Evolutionary conservation across 2,888 invertebrate species (phyloP), one percentile per base, ranked within the genome.

Genomic region (Trachelus stipa): DNA sequence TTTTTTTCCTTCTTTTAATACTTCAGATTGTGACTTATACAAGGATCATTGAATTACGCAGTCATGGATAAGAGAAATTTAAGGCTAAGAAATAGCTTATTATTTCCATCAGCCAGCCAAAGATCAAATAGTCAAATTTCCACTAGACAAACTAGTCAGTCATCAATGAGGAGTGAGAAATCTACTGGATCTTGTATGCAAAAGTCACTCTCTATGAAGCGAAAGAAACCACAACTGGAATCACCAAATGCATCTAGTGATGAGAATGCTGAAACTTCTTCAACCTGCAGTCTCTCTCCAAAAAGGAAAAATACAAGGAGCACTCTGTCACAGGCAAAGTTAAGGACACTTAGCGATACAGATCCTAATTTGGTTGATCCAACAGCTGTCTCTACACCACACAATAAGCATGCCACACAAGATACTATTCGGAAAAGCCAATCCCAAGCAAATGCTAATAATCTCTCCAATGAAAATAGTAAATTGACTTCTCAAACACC

Each of bases 21-120:
- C 23, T 56, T 56, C 23, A 56, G 56, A 56, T 56, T 56, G 23
- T 15, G 23, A 56, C 9, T 56, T 56, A 56, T 56, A 56, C 56
- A 56, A 56, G 56, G 9, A 56, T 56, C 23, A 56, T 56, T 56
- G 23, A 56, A 23, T 15, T 56, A 56, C 56, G 1, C 9, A 56
- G 23, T 56, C 56, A 86, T 86, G 86, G 86, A 86, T 73, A 80
- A 77, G 75, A 82, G 86, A 78, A 86, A 77, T 68, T 77, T 86
- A 12, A 86, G 81, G 77, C 76, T 76, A 9, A 77, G 76, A 37
- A 69, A 77, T 33, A 75, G 80, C 2, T 79, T 86, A 40, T 71
- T 86, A 71, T 73, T 77, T 73, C n/a, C 75, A 40, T 23, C 9
- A 56, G 2, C 23, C 2, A 56, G 56, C 56, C 56, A 56, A 56